phyloP scores from a whole-genome alignment of 1,140 invertebrate species.

The Batillaria attramentaria region DNA sequence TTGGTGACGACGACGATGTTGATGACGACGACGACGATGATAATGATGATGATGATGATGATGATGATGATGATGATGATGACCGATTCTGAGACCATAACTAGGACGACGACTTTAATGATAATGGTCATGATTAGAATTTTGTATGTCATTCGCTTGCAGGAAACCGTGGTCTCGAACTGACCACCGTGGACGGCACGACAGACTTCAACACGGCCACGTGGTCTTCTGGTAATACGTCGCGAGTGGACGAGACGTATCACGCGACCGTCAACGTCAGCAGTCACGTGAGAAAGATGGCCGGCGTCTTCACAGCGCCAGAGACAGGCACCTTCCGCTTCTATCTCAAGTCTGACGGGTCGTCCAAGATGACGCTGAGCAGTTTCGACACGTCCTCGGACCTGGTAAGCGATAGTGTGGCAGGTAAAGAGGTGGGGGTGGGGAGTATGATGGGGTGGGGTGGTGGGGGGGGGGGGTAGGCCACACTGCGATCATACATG shows the following conservation, averaged over 20 bases:
- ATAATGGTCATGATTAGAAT: conserved; percentile 1
- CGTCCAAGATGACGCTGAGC: conserved; percentile 36
- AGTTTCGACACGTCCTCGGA: conserved; percentile 5
- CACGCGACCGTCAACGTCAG: background rate
- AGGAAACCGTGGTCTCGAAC: conserved; percentile 53
- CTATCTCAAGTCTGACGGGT: conserved; percentile 30
- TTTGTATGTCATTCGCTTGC: too few species aligned
- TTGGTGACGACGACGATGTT: too few species aligned
- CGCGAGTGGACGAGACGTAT: conserved; percentile 18
- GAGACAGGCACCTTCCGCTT: conserved; percentile 27
- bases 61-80: conserved; percentile 10
- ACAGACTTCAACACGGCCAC: background rate
- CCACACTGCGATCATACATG: background rate
- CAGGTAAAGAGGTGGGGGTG: background rate
- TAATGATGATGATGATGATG: conserved; percentile 10
- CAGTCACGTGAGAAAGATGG: conserved; percentile 35
- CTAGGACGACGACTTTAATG: background rate
- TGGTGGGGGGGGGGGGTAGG: too few species aligned
- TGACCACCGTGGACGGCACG: conserved; percentile 45
- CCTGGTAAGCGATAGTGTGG: conserved; percentile 28
- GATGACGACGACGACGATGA: too few species aligned
- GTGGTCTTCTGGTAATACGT: conserved; percentile 23
- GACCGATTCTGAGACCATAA: background rate
- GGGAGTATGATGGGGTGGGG: background rate
- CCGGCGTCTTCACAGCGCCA: conserved; percentile 38